These are phyloP conservation scores for Nesoenas mayeri DNA, from an alignment of 2,113 vertebrate genomes.

Conservation along the genomic window DNA sequence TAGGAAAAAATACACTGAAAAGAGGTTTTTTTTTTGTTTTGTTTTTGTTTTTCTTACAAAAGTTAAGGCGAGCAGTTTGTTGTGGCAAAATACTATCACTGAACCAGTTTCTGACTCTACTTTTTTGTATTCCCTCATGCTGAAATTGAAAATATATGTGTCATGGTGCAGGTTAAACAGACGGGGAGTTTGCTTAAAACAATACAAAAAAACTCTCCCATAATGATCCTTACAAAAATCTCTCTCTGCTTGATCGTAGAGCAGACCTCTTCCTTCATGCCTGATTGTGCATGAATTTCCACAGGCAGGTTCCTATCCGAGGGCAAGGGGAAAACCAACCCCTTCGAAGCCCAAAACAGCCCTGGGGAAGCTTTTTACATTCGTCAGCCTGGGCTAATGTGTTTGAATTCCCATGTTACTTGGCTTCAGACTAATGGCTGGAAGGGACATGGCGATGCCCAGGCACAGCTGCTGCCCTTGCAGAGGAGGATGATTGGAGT, in stretches of 20 bases:
- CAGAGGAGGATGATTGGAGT: background rate
- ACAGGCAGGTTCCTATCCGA: background rate
- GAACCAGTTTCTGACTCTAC: constrained; percentile 27
- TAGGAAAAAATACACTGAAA: constrained; percentile 75
- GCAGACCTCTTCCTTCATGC: background rate
- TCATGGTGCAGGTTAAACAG: background rate
- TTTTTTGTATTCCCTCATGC: constrained; percentile 31
- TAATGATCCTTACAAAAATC: background rate
- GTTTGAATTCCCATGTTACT: background rate
- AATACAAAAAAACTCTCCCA: background rate
- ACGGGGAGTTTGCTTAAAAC: constrained; percentile 6
- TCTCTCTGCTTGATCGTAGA: constrained; percentile 16
- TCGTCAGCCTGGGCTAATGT: background rate
- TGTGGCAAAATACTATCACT: constrained; percentile 63
- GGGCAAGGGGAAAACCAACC: background rate
- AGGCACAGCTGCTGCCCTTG: background rate
- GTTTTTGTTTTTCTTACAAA: constrained; percentile 72
- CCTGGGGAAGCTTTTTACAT: background rate
- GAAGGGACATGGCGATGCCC: background rate
- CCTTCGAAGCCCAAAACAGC: background rate
- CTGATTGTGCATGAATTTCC: constrained; percentile 41
- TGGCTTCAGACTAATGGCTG: background rate
- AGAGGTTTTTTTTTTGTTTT: background rate
- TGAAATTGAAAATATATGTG: constrained; percentile 11
- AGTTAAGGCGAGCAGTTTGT: constrained; percentile 80